A percentile compares a stretch with the other conserved stretches of the same genome.
Conservation (phyloP, 1,140 invertebrate genomes). For the Nephotettix cincticeps region DNA sequence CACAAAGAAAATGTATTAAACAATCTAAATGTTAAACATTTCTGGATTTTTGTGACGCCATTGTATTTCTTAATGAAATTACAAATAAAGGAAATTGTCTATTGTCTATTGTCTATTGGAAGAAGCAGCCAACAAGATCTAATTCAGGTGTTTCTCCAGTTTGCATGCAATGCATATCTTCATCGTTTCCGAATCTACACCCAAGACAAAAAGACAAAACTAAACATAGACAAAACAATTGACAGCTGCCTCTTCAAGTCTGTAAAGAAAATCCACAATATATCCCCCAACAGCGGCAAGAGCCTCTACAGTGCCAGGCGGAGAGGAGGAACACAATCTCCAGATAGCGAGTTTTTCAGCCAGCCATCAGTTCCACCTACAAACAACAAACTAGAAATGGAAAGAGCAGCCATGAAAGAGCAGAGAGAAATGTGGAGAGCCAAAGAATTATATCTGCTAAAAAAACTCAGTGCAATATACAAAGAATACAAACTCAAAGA, state of each 20-base stretch:
- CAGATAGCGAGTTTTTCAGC: no score
- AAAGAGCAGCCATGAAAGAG: background rate
- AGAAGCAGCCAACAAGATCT: background rate
- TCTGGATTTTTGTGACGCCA: no score
- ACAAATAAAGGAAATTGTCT: no score
- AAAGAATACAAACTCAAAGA: background rate
- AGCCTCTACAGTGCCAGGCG: background rate
- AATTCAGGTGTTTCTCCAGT: background rate
- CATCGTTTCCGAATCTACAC: background rate
- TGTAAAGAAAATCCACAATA: background rate
- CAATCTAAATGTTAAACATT: no score
- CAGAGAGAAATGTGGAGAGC: slow-evolving; percentile 4
- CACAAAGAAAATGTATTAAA: no score
- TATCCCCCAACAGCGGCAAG: background rate
- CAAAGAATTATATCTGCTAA: background rate
- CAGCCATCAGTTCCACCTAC: no score
- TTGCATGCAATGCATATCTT: background rate
- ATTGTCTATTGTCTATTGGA: no score
- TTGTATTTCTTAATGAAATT: no score
- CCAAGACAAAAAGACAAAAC: background rate
- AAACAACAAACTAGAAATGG: no score
- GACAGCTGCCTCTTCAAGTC: background rate
- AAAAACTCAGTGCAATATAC: background rate
- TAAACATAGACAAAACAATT: background rate
- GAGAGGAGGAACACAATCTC: no score